A percentile compares a stretch with the other conserved stretches of the same genome.
Conservation (phyloP, 2,888 invertebrate genomes). For the Incurvaria masculella region DNA sequence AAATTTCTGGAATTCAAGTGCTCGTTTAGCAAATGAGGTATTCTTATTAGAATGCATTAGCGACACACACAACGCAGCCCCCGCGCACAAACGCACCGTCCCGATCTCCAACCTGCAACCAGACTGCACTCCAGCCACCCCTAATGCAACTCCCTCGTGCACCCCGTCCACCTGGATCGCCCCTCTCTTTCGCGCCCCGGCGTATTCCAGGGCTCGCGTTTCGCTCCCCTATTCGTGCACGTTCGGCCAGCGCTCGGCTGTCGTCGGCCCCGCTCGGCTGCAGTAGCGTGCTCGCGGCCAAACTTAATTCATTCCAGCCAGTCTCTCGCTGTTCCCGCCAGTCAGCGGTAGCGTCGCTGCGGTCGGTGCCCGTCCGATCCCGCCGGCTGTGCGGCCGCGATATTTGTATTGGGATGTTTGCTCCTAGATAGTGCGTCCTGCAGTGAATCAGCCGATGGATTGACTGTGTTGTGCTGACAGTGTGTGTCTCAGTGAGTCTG, state of each 20-base stretch:
- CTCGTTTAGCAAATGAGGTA: not conserved
- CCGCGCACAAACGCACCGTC: constrained; percentile 10
- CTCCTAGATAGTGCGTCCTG: constrained; percentile 43
- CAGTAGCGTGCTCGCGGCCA: constrained; percentile 55
- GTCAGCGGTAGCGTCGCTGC: constrained; percentile 34
- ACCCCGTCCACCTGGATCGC: constrained; percentile 21
- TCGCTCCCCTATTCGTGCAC: constrained; percentile 6
- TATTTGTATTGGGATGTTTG: constrained; percentile 47
- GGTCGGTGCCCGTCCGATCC: constrained; percentile 21
- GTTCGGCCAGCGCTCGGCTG: constrained; percentile 48
- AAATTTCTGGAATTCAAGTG: no score
- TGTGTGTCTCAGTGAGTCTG: not conserved
- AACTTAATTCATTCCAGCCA: constrained; percentile 44
- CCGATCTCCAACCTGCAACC: constrained; percentile 26
- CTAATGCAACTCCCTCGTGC: constrained; percentile 32
- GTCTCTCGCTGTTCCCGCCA: constrained; percentile 45
- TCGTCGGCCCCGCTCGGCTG: constrained; percentile 51
- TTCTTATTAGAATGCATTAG: no score
- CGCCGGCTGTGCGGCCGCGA: constrained; percentile 34
- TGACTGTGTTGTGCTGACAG: constrained; percentile 31
- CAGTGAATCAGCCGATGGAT: constrained; percentile 37
- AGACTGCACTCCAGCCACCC: constrained; percentile 35
- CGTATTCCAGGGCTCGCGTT: constrained; percentile 23
- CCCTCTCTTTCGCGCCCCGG: constrained; percentile 41
- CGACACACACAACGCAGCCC: no score